phyloP scores from a whole-genome alignment of 2,797 vertebrate species.

The Leucoraja ocellata region DNA sequence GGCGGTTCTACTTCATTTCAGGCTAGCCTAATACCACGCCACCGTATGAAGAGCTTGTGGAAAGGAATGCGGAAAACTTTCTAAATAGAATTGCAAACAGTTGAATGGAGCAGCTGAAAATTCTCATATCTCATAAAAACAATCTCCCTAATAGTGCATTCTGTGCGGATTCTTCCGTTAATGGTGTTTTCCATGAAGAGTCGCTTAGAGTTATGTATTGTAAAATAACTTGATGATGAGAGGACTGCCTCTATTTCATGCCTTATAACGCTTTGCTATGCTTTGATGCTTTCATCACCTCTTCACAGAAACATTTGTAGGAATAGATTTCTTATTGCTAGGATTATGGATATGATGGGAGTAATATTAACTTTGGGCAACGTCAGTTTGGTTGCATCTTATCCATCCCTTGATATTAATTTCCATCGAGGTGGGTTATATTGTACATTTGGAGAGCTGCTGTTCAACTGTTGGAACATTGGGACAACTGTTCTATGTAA shows the following conservation, averaged over 20 bases:
- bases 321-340: conserved; percentile 49
- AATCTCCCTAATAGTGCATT: neutral
- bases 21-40: neutral
- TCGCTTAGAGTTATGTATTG: neutral
- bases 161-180: neutral
- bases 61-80: neutral
- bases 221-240: neutral
- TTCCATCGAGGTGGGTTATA: neutral
- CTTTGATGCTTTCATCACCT: too few relatives aligned
- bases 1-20: neutral
- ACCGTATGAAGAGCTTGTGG: neutral
- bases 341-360: neutral
- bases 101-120: neutral
- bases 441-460: neutral
- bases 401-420: neutral
- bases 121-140: neutral
- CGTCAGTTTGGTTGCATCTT: neutral
- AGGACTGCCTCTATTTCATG: neutral
- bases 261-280: too few relatives aligned
- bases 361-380: neutral
- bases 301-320: conserved; percentile 42
- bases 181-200: neutral
- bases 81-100: neutral
- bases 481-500: neutral
- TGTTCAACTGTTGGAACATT: too few relatives aligned